phyloP scores from a whole-genome alignment of 2,113 vertebrate genomes.

The Tretioscincus oriximinensis region DNA sequence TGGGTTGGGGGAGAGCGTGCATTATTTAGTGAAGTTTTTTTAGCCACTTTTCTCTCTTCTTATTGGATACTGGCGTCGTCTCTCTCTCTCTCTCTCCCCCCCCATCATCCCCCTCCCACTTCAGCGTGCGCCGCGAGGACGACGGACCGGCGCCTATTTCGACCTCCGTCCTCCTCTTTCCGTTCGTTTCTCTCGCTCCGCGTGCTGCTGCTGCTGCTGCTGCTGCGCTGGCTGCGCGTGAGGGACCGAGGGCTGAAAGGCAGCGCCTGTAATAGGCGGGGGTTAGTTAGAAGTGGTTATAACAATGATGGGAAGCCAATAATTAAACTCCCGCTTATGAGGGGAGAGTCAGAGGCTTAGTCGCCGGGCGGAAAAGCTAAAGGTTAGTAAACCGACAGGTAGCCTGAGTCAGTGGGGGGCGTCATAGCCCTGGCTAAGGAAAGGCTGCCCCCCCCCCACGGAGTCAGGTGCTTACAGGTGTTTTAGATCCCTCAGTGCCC shows the following conservation, averaged over 20 bases:
- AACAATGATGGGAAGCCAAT: neutral
- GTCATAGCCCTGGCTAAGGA: constrained; percentile 5
- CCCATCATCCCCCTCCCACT: no score
- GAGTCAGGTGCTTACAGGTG: neutral
- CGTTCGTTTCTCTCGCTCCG: no score
- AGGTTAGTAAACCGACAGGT: constrained; percentile 18
- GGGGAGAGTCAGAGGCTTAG: neutral
- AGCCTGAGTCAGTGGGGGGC: constrained; percentile 1
- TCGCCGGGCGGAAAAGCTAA: constrained; percentile 1
- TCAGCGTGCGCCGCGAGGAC: no score
- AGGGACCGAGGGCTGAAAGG: neutral
- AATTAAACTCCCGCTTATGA: neutral
- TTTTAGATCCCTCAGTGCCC: neutral
- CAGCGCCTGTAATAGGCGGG: neutral
- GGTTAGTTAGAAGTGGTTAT: neutral
- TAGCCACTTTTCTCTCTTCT: neutral
- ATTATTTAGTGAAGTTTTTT: no score
- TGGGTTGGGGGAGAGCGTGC: no score
- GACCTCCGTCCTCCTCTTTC: neutral
- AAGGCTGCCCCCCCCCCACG: neutral
- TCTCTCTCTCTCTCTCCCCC: no score
- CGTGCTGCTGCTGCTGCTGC: no score
- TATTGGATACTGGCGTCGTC: neutral
- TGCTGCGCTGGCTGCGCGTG: no score
- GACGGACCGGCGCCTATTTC: no score